Percentiles rank a stretch among this genome's conserved stretches.
phyloP scores from a whole-genome alignment of 2,797 vertebrate species.

The Apogon hyalosoma region DNA sequence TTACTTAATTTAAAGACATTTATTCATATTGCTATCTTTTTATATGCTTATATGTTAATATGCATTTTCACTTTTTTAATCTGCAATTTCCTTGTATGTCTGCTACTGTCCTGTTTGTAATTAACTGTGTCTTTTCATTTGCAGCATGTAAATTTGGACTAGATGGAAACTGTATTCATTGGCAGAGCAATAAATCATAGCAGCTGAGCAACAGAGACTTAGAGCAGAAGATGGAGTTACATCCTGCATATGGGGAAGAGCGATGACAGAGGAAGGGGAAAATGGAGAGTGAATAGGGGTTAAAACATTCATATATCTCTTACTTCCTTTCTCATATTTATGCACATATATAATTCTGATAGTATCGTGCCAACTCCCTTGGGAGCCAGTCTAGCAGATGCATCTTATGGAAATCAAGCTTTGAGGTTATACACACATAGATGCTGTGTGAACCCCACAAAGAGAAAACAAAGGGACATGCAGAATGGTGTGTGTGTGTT shows the following conservation, averaged over 20 bases:
- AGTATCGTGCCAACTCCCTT: conserved; percentile 47
- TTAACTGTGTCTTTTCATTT: conserved; percentile 6
- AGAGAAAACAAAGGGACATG: conserved; percentile 3
- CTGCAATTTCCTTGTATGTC: background rate
- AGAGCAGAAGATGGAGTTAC: conserved; percentile 12
- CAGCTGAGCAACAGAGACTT: conserved; percentile 7
- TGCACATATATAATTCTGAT: conserved; percentile 68
- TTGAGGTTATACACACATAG: conserved; percentile 43
- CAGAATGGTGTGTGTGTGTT: conserved; percentile 17
- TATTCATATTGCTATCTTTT: no score
- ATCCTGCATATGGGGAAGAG: background rate
- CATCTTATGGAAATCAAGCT: conserved; percentile 71
- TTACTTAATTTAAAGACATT: no score
- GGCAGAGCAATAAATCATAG: conserved; percentile 34
- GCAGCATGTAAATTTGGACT: background rate
- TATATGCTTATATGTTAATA: background rate
- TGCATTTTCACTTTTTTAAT: background rate
- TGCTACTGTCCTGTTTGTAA: background rate
- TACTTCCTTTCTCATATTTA: conserved; percentile 58
- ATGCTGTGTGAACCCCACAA: conserved; percentile 4
- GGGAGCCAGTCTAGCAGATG: conserved; percentile 64
- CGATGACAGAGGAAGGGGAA: background rate
- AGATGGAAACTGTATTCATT: conserved; percentile 16
- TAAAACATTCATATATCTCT: conserved; percentile 59
- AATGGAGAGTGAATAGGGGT: conserved; percentile 16